Conservation (phyloP, 2,888 invertebrate species). For the Luperina testacea region DNA sequence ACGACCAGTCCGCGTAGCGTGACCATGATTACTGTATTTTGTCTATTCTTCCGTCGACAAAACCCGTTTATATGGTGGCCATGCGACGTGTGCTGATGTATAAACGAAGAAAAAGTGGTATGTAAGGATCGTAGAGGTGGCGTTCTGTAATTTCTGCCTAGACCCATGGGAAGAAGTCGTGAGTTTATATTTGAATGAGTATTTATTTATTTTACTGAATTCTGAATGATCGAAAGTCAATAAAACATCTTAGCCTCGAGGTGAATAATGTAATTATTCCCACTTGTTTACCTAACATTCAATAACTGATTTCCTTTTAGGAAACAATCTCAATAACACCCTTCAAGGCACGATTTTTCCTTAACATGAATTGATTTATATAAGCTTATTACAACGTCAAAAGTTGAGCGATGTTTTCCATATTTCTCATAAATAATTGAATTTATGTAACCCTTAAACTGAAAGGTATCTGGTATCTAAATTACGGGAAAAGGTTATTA, state of each 20-base stretch:
- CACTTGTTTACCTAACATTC: neutral
- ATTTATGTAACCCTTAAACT: neutral
- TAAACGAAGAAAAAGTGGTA: too few species aligned
- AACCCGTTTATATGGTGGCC: too few species aligned
- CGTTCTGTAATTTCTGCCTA: too few species aligned
- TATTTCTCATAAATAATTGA: constrained; percentile 26
- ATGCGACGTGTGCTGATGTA: too few species aligned
- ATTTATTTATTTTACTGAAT: too few species aligned
- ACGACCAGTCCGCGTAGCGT: too few species aligned
- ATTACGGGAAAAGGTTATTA: constrained; percentile 22
- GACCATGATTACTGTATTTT: too few species aligned
- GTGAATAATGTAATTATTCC: neutral
- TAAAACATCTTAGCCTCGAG: neutral
- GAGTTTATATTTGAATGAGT: too few species aligned
- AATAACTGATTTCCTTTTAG: neutral
- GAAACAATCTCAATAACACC: neutral
- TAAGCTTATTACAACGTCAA: constrained; percentile 11
- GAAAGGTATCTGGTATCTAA: neutral
- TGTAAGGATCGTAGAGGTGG: too few species aligned
- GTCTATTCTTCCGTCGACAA: too few species aligned
- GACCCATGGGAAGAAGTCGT: too few species aligned
- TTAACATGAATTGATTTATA: constrained; percentile 11
- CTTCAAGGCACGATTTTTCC: constrained; percentile 8
- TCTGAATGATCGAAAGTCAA: too few species aligned
- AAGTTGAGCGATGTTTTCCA: constrained; percentile 1